These are phyloP conservation scores for Gymnoscopelus microlampas DNA, from an alignment of 2,797 vertebrate genomes.

Conservation along the genomic window DNA sequence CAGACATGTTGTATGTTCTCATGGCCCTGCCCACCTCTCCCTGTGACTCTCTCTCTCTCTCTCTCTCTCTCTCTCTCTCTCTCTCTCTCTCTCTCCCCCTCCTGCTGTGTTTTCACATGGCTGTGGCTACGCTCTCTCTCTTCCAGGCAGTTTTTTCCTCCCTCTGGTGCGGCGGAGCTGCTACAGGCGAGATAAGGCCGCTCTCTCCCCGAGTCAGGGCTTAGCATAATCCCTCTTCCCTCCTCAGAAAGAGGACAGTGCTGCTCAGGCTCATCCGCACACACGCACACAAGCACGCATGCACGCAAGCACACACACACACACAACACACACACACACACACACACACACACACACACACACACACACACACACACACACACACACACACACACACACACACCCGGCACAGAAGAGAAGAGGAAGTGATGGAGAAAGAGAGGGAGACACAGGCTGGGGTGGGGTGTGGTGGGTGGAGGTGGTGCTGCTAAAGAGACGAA, in stretches of 20 bases:
- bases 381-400: slow-evolving; percentile 9
- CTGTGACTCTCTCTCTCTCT: slow-evolving; percentile 6
- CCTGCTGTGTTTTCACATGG: slow-evolving; percentile 52
- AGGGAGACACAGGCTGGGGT: slow-evolving; percentile 41
- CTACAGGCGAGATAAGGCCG: slow-evolving; percentile 85
- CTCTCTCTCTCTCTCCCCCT: background rate
- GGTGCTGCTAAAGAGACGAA: background rate
- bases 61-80: background rate
- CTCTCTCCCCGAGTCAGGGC: slow-evolving; percentile 80
- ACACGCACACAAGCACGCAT: slow-evolving; percentile 13
- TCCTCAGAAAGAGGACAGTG: slow-evolving; percentile 73
- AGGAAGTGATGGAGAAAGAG: slow-evolving; percentile 68
- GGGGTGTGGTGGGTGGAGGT: background rate
- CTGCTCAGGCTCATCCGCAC: slow-evolving; percentile 79
- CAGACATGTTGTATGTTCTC: slow-evolving; percentile 59
- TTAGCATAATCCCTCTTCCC: slow-evolving; percentile 85
- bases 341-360: slow-evolving; percentile 45
- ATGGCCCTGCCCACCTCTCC: slow-evolving; percentile 61
- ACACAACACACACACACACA: slow-evolving; percentile 8
- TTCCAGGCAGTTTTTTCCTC: slow-evolving; percentile 73
- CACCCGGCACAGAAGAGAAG: slow-evolving; percentile 60
- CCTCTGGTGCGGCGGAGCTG: slow-evolving; percentile 80
- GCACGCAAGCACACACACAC: slow-evolving; percentile 12
- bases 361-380: slow-evolving; percentile 11
- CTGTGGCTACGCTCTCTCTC: slow-evolving; percentile 54